A percentile compares a stretch with the other conserved stretches of the same genome.
These are phyloP conservation scores for Melanaphis sacchari DNA, from an alignment of 1,140 invertebrate species.

Conservation along the genomic window DNA sequence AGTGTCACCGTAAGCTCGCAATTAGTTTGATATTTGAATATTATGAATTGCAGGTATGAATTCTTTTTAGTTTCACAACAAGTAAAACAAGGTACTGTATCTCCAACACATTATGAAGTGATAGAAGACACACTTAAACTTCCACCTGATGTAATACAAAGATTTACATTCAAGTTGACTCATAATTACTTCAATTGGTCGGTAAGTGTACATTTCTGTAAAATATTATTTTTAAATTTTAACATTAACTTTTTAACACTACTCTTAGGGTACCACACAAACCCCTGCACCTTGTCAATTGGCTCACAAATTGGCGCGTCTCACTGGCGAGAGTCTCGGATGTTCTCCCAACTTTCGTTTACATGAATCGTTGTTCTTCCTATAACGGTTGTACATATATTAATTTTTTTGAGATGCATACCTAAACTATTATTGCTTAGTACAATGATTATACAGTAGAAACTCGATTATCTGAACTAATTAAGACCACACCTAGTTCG, in stretches of 20 bases:
- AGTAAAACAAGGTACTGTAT: slow-evolving; percentile 79
- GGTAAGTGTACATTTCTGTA: slow-evolving; percentile 60
- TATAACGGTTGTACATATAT: not conserved
- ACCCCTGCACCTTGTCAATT: slow-evolving; percentile 88
- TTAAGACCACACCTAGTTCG: too few relatives aligned
- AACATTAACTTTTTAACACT: not conserved
- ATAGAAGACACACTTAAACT: slow-evolving; percentile 72
- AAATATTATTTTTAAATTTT: not conserved
- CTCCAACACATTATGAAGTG: slow-evolving; percentile 82
- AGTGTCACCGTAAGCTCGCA: too few relatives aligned
- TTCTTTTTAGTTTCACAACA: slow-evolving; percentile 82
- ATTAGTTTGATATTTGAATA: not conserved
- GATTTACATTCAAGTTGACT: slow-evolving; percentile 79
- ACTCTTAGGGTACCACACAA: slow-evolving; percentile 72
- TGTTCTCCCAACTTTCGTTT: slow-evolving; percentile 62
- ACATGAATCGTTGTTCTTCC: not conserved
- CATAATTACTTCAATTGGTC: slow-evolving; percentile 87
- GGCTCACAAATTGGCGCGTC: slow-evolving; percentile 84
- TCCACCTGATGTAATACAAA: slow-evolving; percentile 73
- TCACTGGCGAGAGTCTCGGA: slow-evolving; percentile 76
- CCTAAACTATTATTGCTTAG: too few relatives aligned
- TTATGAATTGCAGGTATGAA: slow-evolving; percentile 71
- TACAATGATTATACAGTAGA: too few relatives aligned
- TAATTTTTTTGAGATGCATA: not conserved
- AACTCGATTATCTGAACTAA: too few relatives aligned